Evolutionary conservation across 2,797 vertebrate genomes (phyloP).

Genomic region (Muscicapa striata): DNA sequence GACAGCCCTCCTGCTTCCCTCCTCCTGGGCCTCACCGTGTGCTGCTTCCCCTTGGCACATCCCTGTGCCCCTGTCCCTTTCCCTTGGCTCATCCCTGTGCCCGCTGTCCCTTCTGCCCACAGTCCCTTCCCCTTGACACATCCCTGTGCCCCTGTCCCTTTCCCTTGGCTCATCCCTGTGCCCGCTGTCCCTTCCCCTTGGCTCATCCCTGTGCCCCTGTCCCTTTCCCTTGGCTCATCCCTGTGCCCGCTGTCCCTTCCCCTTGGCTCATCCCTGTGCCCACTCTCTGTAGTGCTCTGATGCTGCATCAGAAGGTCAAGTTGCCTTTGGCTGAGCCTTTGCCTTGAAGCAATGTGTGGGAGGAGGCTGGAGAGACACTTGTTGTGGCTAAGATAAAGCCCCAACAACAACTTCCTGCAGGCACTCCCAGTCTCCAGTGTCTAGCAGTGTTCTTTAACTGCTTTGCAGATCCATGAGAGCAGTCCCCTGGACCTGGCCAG

Average conservation of each 20-base stretch:
- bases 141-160: background rate
- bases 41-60: background rate
- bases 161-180: background rate
- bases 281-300: accelerated
- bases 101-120: accelerated
- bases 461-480: slow-evolving; percentile 88
- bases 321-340: background rate
- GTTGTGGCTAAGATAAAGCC: accelerated
- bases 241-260: accelerated
- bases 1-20: background rate
- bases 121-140: too few relatives aligned
- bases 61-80: background rate
- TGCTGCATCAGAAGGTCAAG: background rate
- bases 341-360: accelerated
- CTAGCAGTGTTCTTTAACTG: background rate
- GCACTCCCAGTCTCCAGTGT: accelerated
- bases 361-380: background rate
- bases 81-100: background rate
- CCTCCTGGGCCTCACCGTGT: accelerated
- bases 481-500: slow-evolving; percentile 92
- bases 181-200: background rate
- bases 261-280: background rate
- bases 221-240: background rate
- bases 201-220: accelerated
- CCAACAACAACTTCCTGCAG: accelerated